Conservation (phyloP, 2,888 invertebrate genomes). For the Hirudinaria manillensis region DNA sequence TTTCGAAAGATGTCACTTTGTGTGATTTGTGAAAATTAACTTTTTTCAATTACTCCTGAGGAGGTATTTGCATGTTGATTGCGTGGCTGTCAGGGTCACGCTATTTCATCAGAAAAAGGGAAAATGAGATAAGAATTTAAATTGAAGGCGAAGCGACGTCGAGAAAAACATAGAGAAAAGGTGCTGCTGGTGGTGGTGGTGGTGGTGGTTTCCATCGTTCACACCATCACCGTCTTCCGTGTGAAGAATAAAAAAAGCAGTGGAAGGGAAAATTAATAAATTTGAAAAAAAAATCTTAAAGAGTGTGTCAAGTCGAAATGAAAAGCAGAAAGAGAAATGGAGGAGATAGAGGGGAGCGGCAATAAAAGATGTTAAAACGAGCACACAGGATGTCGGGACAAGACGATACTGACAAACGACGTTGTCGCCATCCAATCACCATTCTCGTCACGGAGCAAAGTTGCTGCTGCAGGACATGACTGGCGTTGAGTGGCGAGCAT, state of each 20-base stretch:
- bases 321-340: conserved; percentile 28
- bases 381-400: conserved; percentile 11
- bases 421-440: conserved; percentile 11
- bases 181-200: neutral
- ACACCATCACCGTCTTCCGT: neutral
- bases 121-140: conserved; percentile 3
- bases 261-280: conserved; percentile 22
- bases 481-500: conserved; percentile 12
- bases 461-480: conserved; percentile 21
- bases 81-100: neutral
- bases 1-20: no score
- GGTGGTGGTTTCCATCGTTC: neutral
- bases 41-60: conserved; percentile 10
- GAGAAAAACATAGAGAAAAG: conserved; percentile 14
- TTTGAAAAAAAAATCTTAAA: conserved; percentile 25
- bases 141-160: neutral
- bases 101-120: neutral
- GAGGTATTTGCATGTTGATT: conserved; percentile 7
- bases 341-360: conserved; percentile 12
- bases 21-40: no score
- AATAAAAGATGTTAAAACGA: conserved; percentile 22
- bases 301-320: conserved; percentile 16
- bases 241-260: conserved; percentile 6
- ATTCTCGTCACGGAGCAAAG: conserved; percentile 22
- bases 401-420: conserved; percentile 12